These are phyloP conservation scores for Mormyrus hasselquistii DNA, from an alignment of 2,797 vertebrate genomes.

Conservation along the genomic window DNA sequence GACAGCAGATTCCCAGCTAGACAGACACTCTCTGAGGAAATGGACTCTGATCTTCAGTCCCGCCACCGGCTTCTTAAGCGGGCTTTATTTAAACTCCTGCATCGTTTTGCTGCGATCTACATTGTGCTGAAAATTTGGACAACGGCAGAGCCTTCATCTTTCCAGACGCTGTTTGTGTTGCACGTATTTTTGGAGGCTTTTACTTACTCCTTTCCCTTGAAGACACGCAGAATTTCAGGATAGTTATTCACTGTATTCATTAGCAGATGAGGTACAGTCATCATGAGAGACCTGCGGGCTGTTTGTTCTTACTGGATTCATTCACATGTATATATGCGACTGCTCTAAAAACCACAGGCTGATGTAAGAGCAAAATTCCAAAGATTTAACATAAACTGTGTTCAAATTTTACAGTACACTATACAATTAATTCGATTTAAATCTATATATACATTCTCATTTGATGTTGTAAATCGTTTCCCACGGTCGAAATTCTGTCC, in stretches of 20 bases:
- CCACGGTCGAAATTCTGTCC: neutral
- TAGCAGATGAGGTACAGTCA: neutral
- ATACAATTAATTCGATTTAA: neutral
- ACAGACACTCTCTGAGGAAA: slow-evolving; percentile 15
- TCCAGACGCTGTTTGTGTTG: slow-evolving; percentile 18
- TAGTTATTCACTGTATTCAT: slow-evolving; percentile 4
- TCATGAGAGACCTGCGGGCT: neutral
- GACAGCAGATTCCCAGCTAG: slow-evolving; percentile 17
- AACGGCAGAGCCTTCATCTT: neutral
- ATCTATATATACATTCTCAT: neutral
- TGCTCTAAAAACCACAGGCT: neutral
- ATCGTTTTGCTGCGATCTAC: neutral
- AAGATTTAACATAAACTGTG: neutral
- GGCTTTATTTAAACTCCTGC: slow-evolving; percentile 7
- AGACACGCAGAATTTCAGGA: neutral
- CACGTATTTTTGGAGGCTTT: slow-evolving; percentile 5
- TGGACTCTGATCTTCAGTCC: neutral
- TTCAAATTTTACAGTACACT: neutral
- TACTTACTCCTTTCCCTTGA: neutral
- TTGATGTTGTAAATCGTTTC: neutral
- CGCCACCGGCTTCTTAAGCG: neutral
- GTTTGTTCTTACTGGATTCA: neutral
- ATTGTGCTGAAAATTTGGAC: slow-evolving; percentile 4
- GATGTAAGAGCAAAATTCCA: neutral
- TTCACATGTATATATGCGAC: slow-evolving; percentile 4